Evolutionary conservation across 2,797 vertebrate genomes (phyloP).

Genomic region (Myiotriccus ornatus): DNA sequence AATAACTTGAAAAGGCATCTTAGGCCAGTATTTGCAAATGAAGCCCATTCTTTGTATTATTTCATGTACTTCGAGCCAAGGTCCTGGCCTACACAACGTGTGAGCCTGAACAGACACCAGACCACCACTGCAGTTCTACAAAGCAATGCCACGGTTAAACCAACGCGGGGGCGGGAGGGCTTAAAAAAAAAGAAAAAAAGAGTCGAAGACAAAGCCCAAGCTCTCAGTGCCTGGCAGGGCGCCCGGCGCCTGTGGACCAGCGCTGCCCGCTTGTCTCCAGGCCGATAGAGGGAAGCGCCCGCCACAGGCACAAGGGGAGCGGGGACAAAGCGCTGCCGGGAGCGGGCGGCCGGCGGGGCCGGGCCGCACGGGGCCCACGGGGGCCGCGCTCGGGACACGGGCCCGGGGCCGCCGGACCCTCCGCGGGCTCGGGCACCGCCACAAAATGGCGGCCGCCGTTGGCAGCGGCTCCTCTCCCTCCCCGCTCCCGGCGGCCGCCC

Average conservation of each 20-base stretch:
- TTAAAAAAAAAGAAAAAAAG: neutral
- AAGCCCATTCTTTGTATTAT: fast-evolving
- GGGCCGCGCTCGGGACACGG: neutral
- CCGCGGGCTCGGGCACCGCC: neutral
- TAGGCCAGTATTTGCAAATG: fast-evolving
- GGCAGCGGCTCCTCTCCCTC: neutral
- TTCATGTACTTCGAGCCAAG: fast-evolving
- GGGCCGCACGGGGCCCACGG: neutral
- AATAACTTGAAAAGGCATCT: neutral
- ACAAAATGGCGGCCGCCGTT: slow-evolving; percentile 55
- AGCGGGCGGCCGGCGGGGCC: neutral
- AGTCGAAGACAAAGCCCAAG: neutral
- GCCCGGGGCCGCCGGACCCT: neutral
- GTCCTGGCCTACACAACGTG: neutral
- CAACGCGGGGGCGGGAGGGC: neutral
- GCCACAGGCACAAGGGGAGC: neutral
- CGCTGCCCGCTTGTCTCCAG: neutral
- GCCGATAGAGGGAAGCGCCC: neutral
- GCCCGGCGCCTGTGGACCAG: neutral
- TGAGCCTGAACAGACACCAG: neutral
- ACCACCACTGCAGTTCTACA: neutral
- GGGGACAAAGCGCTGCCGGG: neutral
- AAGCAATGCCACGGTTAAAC: no score
- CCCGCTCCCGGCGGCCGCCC: neutral
- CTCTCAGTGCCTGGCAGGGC: neutral